Conservation (phyloP, 2,113 vertebrate species). For the Xyrauchen texanus region DNA sequence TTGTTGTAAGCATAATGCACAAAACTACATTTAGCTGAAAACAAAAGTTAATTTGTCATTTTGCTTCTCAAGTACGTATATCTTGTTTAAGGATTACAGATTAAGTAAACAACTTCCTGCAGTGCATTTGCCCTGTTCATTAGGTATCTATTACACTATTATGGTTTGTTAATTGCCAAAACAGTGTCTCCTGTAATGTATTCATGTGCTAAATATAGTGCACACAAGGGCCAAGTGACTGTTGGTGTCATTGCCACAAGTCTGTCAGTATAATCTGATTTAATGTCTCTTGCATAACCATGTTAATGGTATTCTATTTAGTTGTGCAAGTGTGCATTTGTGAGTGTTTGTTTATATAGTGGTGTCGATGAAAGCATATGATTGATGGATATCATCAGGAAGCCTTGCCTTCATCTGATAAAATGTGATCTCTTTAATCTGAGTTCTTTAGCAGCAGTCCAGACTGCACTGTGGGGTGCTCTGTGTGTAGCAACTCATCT, state of each 20-base stretch:
- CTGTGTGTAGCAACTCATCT: not conserved
- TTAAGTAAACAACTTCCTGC: too few relatives aligned
- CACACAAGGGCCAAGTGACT: too few relatives aligned
- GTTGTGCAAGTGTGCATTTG: not conserved
- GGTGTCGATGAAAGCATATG: not conserved
- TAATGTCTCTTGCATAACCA: not conserved
- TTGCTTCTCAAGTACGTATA: too few relatives aligned
- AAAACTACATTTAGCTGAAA: too few relatives aligned
- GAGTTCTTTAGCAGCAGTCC: not conserved
- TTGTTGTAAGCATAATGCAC: too few relatives aligned
- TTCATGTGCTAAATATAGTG: too few relatives aligned
- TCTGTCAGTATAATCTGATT: not conserved
- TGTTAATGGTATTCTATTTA: slow-evolving; percentile 14
- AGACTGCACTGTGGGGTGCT: not conserved
- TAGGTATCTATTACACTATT: too few relatives aligned
- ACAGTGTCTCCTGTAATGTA: too few relatives aligned
- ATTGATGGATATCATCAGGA: slow-evolving; percentile 8
- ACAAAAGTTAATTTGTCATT: too few relatives aligned
- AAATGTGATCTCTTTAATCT: slow-evolving; percentile 12
- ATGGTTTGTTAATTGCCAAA: too few relatives aligned
- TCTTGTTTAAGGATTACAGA: too few relatives aligned
- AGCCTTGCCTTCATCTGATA: slow-evolving; percentile 6
- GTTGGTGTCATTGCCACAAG: not conserved
- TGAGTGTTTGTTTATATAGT: slow-evolving; percentile 7
- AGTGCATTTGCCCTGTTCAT: too few relatives aligned